These are phyloP conservation scores for Drosophila anceps DNA, from an alignment of 2,888 invertebrate genomes.

Conservation along the genomic window DNA sequence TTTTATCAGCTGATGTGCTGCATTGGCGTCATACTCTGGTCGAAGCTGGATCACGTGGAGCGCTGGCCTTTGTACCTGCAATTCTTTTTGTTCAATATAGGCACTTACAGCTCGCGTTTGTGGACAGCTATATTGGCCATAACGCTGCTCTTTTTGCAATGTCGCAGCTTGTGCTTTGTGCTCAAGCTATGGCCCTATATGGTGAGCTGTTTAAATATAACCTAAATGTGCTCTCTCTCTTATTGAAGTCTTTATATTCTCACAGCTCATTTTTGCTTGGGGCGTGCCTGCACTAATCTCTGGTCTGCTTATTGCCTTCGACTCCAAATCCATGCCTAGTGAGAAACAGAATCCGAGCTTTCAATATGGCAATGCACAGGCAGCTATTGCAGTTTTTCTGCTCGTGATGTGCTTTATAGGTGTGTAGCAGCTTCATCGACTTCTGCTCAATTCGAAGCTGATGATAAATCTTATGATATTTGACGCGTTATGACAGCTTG, in stretches of 20 bases:
- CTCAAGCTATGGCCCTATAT: constrained; percentile 91
- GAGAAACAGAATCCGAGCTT: constrained; percentile 91
- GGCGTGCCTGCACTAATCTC: constrained; percentile 90
- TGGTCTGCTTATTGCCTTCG: constrained; percentile 88
- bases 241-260: constrained; percentile 8
- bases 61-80: constrained; percentile 90
- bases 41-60: constrained; percentile 86
- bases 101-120: constrained; percentile 92
- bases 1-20: constrained; percentile 88
- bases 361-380: constrained; percentile 91
- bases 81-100: constrained; percentile 91
- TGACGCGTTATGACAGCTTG: constrained; percentile 64
- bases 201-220: constrained; percentile 74
- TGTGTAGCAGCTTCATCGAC: constrained; percentile 72
- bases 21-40: constrained; percentile 91
- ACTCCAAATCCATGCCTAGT: constrained; percentile 86
- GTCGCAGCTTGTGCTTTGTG: constrained; percentile 93
- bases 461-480: constrained; percentile 45
- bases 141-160: constrained; percentile 92
- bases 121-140: constrained; percentile 95
- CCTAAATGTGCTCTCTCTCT: neutral
- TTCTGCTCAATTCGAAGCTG: constrained; percentile 15
- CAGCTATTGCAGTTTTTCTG: constrained; percentile 91
- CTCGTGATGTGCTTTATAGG: constrained; percentile 92
- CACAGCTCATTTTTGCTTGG: constrained; percentile 88